Base-by-base conservation (phyloP, 2,797 vertebrate genomes). In the Thaleichthys pacificus region DNA sequence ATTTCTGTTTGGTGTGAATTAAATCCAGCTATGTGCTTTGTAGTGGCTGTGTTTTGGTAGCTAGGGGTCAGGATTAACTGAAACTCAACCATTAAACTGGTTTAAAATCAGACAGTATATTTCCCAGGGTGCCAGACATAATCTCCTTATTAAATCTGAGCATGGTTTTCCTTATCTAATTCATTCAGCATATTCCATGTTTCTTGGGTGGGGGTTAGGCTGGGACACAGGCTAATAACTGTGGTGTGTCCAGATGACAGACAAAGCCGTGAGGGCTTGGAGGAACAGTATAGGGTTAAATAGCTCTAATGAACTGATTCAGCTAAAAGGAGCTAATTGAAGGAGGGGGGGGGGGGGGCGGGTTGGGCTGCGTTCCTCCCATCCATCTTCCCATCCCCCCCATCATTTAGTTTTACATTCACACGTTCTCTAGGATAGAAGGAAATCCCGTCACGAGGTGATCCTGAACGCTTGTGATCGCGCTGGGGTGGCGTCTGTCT, bases 171-270 rank as follows among this genome's bases (percentile, higher is more conserved):
- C 47, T 38, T 26, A 80, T 81, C 19, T 0, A 75, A 76, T 82
- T 79, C 73, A 69, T 73, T 82, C 72, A 49, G 51, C 75, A 81
- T 69, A 70, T 74, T 64, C 63, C 66, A 66, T n/a, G 14, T 64
- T 15, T 7, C 80, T 79, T 74, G 57, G 15, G 69, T 26, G 26
- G 71, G 49, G 57, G 15, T 4, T 63, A 69, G 22, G n/a, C 19
- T 49, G 69, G 26, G 12, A 67, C 35, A 32, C 1, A 54, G 6
- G 61, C 57, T 58, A 66, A 73, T 24, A 76, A 65, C 24, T 67
- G 61, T 3, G 47, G 68, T 62, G 69, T 72, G 76, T 66, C 70
- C 60, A 42, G 9, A 62, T 61, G 47, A n/a, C 70, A 30, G 4
- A 26, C 19, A 30, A 21, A 22, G n/a, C 68, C 1, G 0, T 62